Base-by-base conservation (phyloP, 2,888 invertebrate species). In the Machimus rusticus region DNA sequence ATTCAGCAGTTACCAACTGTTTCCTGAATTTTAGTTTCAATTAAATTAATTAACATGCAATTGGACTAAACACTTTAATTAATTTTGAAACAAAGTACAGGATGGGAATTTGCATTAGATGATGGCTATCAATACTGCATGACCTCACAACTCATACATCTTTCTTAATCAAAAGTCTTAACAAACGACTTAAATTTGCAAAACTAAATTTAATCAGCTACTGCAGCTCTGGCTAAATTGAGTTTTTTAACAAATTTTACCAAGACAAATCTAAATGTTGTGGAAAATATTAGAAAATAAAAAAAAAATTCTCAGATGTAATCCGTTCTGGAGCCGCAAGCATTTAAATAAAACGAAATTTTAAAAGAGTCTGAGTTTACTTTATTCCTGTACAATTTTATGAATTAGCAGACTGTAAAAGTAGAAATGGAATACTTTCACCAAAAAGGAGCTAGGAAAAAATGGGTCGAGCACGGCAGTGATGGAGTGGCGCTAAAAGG, bases 181-280 rank as follows among this genome's bases (percentile, higher is more conserved):
- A 51, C 16, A 57, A 57, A 23, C 12, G 12, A 43, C 12, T 43
- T 9, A 9, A 43, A 14, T 14, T 57, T n/a, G 23, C 2, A 19
- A 57, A 19, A 57, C n/a, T 8, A 57, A 57, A 57, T 57, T 57
- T 57, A 57, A 57, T n/a, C 57, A n/a, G 19, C n/a, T 23, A 57
- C 23, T 57, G 2, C 23, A 51, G n/a, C 51, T n/a, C 51, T 51
- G 19, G 28, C 66, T 66, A 66, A 66, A 78, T 43, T 23, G 3
- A 78, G 16, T n/a, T 78, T 78, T 43, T 46, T 34, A 78, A 23
- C 23, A 43, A 39, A 78, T 39, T 78, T 43, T 39, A 76, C 34
- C 34, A 78, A 78, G 12, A 78, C 37, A 34, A 82, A 66, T 82
- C 82, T 82, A 66, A 82, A 82, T 82, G 82, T 82, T 82, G 82